These are phyloP conservation scores for Morinoia aosen DNA, from an alignment of 2,888 invertebrate species.

Conservation along the genomic window DNA sequence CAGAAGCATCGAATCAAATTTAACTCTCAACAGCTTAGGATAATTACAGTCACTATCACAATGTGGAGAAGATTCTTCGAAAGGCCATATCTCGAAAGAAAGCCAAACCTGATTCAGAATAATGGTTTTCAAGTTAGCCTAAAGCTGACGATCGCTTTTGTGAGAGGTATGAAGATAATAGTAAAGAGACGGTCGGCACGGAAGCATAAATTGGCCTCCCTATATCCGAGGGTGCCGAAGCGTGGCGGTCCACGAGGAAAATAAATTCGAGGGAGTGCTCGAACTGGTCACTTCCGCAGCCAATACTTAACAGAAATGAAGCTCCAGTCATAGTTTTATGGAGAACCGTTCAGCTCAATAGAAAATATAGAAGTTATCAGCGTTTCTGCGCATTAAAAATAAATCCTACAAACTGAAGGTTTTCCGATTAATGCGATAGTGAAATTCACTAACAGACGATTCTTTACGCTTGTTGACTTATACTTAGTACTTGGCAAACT, in stretches of 20 bases:
- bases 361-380: neutral
- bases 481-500: too few species aligned
- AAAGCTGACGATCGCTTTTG: neutral
- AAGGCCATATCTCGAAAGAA: too few species aligned
- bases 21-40: too few species aligned
- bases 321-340: neutral
- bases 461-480: too few species aligned
- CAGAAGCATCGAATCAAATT: too few species aligned
- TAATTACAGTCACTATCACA: too few species aligned
- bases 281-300: conserved; percentile 1
- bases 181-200: neutral
- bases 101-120: too few species aligned
- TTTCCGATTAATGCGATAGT: neutral
- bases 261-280: neutral
- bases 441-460: neutral
- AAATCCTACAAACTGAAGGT: neutral
- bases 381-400: neutral
- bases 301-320: neutral
- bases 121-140: too few species aligned
- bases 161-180: neutral
- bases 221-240: neutral
- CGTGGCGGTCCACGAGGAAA: neutral
- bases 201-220: neutral
- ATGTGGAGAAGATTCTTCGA: too few species aligned
- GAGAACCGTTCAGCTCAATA: neutral